phyloP scores from a whole-genome alignment of 2,888 invertebrate species.

The Teinopalpus imperialis region DNA sequence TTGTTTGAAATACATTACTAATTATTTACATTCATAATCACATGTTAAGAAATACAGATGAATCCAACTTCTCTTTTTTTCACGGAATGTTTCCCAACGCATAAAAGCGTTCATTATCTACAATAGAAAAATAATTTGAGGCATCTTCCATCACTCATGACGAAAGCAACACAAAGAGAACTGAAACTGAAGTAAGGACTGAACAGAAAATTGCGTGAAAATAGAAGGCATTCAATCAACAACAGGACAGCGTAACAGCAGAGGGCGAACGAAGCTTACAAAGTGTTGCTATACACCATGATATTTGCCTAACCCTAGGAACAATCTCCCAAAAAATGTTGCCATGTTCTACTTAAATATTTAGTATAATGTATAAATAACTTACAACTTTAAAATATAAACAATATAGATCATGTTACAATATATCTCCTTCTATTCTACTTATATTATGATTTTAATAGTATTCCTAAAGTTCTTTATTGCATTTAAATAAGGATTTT shows the following conservation, averaged over 20 bases:
- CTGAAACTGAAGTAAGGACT: slow-evolving; percentile 10
- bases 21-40: slow-evolving; percentile 70
- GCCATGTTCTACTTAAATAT: too few relatives aligned
- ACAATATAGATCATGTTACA: too few relatives aligned
- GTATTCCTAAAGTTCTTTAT: too few relatives aligned
- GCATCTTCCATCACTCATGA: slow-evolving; percentile 50
- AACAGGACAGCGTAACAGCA: slow-evolving; percentile 28
- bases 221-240: slow-evolving; percentile 30
- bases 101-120: slow-evolving; percentile 39
- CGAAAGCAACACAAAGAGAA: slow-evolving; percentile 31
- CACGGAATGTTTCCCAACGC: slow-evolving; percentile 30
- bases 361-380: too few relatives aligned
- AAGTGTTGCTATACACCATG: slow-evolving; percentile 9
- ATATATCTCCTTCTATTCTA: too few relatives aligned
- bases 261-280: slow-evolving; percentile 17
- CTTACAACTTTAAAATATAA: too few relatives aligned
- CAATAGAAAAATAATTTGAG: slow-evolving; percentile 34
- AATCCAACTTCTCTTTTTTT: slow-evolving; percentile 31
- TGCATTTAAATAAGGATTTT: too few relatives aligned
- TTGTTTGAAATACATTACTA: slow-evolving; percentile 53
- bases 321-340: too few relatives aligned
- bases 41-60: slow-evolving; percentile 51
- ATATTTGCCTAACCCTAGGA: neutral
- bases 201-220: slow-evolving; percentile 24
- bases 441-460: too few relatives aligned